Conservation (phyloP, 2,113 vertebrate genomes). For the Gnathonemus echidnorhynchus region DNA sequence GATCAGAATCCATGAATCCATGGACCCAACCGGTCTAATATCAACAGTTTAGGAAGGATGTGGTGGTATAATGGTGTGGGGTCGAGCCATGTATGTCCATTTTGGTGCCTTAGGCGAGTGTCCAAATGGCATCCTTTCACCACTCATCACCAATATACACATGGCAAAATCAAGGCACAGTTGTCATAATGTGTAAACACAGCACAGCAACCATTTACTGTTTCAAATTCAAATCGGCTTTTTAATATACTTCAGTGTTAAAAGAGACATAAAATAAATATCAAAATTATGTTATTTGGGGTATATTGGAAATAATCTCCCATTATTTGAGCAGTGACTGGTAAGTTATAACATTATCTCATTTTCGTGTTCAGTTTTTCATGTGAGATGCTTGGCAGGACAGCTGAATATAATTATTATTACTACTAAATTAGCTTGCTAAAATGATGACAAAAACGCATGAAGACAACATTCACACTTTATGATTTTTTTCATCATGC, state of each 20-base stretch:
- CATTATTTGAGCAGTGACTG: not conserved
- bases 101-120: not conserved
- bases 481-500: too few relatives aligned
- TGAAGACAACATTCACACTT: too few relatives aligned
- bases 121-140: not conserved
- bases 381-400: too few relatives aligned
- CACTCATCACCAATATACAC: not conserved
- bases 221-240: not conserved
- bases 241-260: not conserved
- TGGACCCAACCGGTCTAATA: not conserved
- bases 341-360: not conserved
- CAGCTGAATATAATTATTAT: too few relatives aligned
- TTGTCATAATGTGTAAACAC: not conserved
- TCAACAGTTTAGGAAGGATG: not conserved
- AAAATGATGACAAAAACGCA: too few relatives aligned
- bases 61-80: not conserved
- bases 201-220: not conserved
- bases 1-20: not conserved
- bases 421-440: too few relatives aligned
- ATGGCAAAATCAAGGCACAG: not conserved
- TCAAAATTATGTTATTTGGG: not conserved
- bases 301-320: not conserved
- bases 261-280: not conserved
- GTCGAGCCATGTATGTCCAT: not conserved
- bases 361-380: too few relatives aligned